phyloP scores from a whole-genome alignment of 2,888 invertebrate species.

The Argyresthia albistria region DNA sequence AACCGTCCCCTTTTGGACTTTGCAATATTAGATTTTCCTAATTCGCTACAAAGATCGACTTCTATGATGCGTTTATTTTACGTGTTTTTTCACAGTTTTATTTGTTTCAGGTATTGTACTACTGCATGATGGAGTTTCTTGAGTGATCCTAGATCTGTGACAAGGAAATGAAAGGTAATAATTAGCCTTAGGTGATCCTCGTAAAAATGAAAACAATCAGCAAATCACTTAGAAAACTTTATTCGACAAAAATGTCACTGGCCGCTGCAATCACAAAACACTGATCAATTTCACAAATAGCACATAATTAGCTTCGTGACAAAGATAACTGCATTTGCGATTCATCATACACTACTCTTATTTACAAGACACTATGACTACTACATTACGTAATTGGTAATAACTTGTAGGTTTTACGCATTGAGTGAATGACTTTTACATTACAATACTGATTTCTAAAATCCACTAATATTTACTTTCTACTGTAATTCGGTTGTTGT shows the following conservation, averaged over 20 bases:
- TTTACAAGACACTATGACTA: background rate
- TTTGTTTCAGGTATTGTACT: background rate
- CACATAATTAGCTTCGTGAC: conserved; percentile 34
- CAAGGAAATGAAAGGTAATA: too few species aligned
- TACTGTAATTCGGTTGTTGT: conserved; percentile 12
- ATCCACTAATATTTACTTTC: background rate
- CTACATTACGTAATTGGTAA: background rate
- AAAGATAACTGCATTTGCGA: conserved; percentile 35
- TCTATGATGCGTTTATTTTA: too few species aligned
- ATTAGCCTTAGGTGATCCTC: too few species aligned
- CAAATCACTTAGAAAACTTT: background rate
- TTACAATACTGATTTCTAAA: background rate
- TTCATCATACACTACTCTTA: background rate
- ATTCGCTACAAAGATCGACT: too few species aligned
- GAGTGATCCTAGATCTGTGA: too few species aligned
- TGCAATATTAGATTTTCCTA: too few species aligned
- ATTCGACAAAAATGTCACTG: background rate
- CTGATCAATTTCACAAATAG: conserved; percentile 54
- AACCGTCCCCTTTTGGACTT: too few species aligned
- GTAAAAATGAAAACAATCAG: too few species aligned
- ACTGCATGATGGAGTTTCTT: too few species aligned
- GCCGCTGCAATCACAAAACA: conserved; percentile 16
- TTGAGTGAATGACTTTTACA: background rate
- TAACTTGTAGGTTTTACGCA: too few species aligned
- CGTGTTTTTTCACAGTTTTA: background rate